Percentiles rank a stretch among this genome's conserved stretches.
Evolutionary conservation across 2,888 invertebrate genomes (phyloP).

Genomic region (Heliconius charithonia): DNA sequence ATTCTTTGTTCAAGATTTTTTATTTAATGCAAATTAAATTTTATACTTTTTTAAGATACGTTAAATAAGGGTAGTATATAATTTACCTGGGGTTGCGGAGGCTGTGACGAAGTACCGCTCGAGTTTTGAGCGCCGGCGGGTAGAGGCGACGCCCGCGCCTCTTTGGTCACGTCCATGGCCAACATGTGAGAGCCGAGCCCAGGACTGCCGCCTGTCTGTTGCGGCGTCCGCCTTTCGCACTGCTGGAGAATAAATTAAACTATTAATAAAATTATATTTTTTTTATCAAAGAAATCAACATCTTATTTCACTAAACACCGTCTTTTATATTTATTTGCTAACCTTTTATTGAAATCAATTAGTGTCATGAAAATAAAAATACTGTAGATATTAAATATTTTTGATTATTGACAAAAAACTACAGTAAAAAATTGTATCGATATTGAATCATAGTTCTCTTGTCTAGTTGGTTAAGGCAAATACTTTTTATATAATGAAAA

Average conservation of each 20-base stretch:
- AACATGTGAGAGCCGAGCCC: constrained; percentile 82
- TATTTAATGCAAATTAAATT: no score
- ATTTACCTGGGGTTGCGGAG: constrained; percentile 70
- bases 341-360: constrained; percentile 1
- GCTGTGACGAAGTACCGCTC: constrained; percentile 58
- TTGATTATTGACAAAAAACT: background rate
- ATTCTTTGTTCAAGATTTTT: no score
- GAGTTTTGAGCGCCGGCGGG: constrained; percentile 68
- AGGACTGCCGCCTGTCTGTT: constrained; percentile 77
- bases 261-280: background rate
- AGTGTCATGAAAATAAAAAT: background rate
- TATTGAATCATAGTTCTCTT: constrained; percentile 16
- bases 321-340: constrained; percentile 1
- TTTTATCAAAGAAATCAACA: no score
- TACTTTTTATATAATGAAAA: constrained; percentile 29
- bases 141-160: constrained; percentile 79
- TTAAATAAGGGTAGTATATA: background rate
- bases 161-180: constrained; percentile 95
- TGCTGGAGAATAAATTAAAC: constrained; percentile 47
- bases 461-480: constrained; percentile 20
- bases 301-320: no score
- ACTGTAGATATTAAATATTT: background rate
- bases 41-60: no score
- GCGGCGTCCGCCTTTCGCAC: constrained; percentile 81
- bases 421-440: constrained; percentile 5